Evolutionary conservation across 2,888 invertebrate species (phyloP), one percentile per base, ranked within the genome.

Genomic region (Neoitamus cyanurus): DNA sequence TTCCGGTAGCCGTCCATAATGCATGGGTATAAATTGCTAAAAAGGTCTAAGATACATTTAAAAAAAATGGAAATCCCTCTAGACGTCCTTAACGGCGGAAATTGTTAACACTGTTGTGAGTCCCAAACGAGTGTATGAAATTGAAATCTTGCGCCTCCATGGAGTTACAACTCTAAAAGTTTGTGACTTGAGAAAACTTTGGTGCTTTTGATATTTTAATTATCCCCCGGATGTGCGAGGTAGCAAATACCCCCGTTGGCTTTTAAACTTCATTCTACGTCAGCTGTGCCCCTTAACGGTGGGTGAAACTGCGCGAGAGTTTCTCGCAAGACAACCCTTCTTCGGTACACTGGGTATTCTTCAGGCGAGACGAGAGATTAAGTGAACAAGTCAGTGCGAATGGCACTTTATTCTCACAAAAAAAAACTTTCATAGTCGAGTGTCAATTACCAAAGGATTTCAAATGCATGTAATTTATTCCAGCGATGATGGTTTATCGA

Each of bases 391-490:
- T 15, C 73, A 34, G 20, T 34, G 73, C 36, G 36, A 36, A 34
- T 34, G 73, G 20, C 73, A 73, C 73, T 73, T 73, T 36, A 73
- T 73, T 7, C 73, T 34, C 36, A n/a, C 3, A 15, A 20, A 36
- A 6, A 73, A 73, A 36, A 73, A 31, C 20, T 15, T 36, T 73
- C 36, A 20, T 34, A 73, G 31, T 20, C 34, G 73, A 73, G 73
- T 73, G 73, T 15, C 73, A 73, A 73, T 73, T 73, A 73, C 73
- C 9, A 73, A 73, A 36, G 36, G 73, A 73, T 36, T 73, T 73
- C 34, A 36, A 15, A 73, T 31, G 20, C 73, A 34, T 37, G 36
- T 73, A 73, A 73, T 34, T 73, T 73, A 20, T 73, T 9, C 25
- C 25, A 6, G 9, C 58, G 58, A 58, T 20, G 58, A 58, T 5